A percentile compares a stretch with the other conserved stretches of the same genome.
Evolutionary conservation across 2,113 vertebrate species (phyloP).

Genomic region (Stigmatopora nigra): DNA sequence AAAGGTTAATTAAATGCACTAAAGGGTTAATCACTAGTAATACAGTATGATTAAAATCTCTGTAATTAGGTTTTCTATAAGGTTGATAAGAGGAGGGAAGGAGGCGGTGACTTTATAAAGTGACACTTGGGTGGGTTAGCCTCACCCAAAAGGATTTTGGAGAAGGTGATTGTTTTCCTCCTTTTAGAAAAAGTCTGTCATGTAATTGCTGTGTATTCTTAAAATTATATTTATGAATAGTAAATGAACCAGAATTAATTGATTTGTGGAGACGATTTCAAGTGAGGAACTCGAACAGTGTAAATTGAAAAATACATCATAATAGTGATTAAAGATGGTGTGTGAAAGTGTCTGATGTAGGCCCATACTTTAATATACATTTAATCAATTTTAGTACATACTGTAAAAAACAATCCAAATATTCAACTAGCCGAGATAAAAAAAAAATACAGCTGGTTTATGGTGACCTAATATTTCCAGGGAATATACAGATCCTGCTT

Average conservation of each 20-base stretch:
- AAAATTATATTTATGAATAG: slow-evolving; percentile 9
- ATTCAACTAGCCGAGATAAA: slow-evolving; percentile 19
- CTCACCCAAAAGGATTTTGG: slow-evolving; percentile 22
- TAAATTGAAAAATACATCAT: too few species aligned
- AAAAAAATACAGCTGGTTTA: slow-evolving; percentile 37
- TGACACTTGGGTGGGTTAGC: slow-evolving; percentile 32
- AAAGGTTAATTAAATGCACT: slow-evolving; percentile 71
- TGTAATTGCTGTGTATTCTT: not conserved
- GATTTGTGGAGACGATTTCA: slow-evolving; percentile 28
- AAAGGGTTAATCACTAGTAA: slow-evolving; percentile 71
- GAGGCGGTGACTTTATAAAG: slow-evolving; percentile 45
- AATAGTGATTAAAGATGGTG: slow-evolving; percentile 8
- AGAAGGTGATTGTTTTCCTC: slow-evolving; percentile 33
- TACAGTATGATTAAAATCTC: slow-evolving; percentile 71
- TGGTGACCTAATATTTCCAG: slow-evolving; percentile 61
- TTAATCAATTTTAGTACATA: not conserved
- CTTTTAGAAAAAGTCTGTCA: slow-evolving; percentile 8
- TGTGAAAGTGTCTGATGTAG: slow-evolving; percentile 37
- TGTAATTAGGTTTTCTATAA: slow-evolving; percentile 64
- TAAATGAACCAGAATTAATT: slow-evolving; percentile 10
- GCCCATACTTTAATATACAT: slow-evolving; percentile 22
- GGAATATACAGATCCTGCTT: slow-evolving; percentile 58
- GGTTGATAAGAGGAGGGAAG: slow-evolving; percentile 52
- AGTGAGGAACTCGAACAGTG: slow-evolving; percentile 26
- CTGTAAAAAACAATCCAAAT: slow-evolving; percentile 23